These are phyloP conservation scores for Bucorvus abyssinicus DNA, from an alignment of 2,797 vertebrate genomes.

Conservation along the genomic window DNA sequence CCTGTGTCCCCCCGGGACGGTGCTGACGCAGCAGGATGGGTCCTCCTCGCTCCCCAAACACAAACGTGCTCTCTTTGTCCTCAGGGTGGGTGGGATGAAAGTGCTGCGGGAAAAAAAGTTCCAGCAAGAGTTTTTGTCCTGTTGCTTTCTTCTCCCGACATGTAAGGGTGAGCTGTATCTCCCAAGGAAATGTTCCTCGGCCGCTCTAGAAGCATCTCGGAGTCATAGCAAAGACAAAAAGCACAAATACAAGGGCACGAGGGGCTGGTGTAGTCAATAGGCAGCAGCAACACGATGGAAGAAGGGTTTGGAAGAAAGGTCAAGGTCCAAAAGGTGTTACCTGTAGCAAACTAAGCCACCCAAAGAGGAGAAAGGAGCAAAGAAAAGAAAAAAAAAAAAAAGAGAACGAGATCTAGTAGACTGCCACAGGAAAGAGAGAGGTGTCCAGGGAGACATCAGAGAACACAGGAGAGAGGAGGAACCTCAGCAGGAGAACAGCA, in stretches of 20 bases:
- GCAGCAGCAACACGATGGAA: background rate
- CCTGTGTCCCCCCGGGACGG: accelerated
- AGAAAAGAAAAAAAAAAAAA: background rate
- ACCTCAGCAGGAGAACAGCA: background rate
- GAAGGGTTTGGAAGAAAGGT: background rate
- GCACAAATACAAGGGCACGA: accelerated
- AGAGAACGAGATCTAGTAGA: background rate
- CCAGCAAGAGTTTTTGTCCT: background rate
- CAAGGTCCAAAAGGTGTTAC: background rate
- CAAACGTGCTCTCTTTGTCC: accelerated
- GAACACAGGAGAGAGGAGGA: background rate
- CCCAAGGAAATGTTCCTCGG: background rate
- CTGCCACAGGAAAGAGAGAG: background rate
- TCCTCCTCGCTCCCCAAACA: background rate
- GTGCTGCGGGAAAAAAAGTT: background rate
- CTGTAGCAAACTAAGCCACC: background rate
- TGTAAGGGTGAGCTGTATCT: too few relatives aligned
- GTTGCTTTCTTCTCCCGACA: background rate
- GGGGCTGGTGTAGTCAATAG: background rate
- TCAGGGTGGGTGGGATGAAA: background rate
- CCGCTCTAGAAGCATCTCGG: background rate
- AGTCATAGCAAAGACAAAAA: background rate
- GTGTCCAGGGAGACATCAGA: too few relatives aligned
- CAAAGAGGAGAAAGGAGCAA: background rate
- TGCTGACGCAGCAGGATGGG: background rate